A percentile compares a stretch with the other conserved stretches of the same genome.
Conservation (phyloP, 2,888 invertebrate species). For the Andrena dorsata region DNA sequence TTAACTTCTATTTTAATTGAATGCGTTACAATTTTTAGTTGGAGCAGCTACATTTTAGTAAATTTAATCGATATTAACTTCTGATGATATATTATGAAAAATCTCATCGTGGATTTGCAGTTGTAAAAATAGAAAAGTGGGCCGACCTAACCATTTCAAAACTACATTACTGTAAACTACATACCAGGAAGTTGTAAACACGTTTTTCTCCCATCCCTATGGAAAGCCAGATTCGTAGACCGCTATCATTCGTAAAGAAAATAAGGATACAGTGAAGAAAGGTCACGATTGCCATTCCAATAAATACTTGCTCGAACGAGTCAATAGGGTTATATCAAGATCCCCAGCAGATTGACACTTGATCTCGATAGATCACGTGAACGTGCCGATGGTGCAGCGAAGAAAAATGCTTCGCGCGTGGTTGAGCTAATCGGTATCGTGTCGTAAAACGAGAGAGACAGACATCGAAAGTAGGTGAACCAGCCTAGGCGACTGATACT, state of each 20-base stretch:
- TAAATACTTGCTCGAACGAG: constrained; percentile 16
- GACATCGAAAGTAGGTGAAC: constrained; percentile 71
- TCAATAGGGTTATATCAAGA: constrained; percentile 36
- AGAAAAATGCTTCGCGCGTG: constrained; percentile 53
- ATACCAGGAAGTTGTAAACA: constrained; percentile 1
- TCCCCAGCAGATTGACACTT: constrained; percentile 38
- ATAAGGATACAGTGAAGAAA: constrained; percentile 27
- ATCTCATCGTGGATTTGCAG: too few species aligned
- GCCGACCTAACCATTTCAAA: not conserved
- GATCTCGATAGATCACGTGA: constrained; percentile 43
- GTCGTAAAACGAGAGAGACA: constrained; percentile 50
- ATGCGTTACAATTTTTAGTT: too few species aligned
- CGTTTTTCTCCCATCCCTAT: constrained; percentile 13
- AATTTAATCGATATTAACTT: too few species aligned
- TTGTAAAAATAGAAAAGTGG: not conserved
- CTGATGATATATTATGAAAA: too few species aligned
- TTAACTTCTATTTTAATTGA: too few species aligned
- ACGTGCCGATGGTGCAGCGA: constrained; percentile 29
- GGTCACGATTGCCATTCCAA: constrained; percentile 4
- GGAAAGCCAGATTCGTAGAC: not conserved
- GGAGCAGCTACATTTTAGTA: too few species aligned
- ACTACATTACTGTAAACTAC: not conserved
- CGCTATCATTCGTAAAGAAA: constrained; percentile 15
- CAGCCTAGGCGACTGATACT: constrained; percentile 57
- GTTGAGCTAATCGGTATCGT: constrained; percentile 63